These are phyloP conservation scores for Labroides dimidiatus DNA, from an alignment of 2,797 vertebrate genomes.

Conservation along the genomic window DNA sequence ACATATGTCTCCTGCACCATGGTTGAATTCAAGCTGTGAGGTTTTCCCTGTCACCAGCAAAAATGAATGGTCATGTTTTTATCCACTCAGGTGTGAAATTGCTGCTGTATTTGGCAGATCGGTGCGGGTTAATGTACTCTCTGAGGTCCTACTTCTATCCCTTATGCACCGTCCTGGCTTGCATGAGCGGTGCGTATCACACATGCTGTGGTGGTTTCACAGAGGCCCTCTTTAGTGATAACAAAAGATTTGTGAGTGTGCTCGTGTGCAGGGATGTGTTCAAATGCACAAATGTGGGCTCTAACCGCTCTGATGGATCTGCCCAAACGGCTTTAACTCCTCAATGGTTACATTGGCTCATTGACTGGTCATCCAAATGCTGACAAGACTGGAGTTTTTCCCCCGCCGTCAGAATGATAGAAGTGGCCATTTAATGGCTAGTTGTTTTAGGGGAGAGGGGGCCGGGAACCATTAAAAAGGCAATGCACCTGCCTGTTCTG, in stretches of 20 bases:
- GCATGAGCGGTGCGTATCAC: conserved; percentile 39
- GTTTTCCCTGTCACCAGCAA: conserved; percentile 67
- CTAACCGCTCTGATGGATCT: conserved; percentile 55
- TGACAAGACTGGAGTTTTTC: conserved; percentile 27
- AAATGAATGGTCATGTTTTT: conserved; percentile 82
- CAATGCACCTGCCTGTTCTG: conserved; percentile 59
- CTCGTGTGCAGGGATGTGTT: conserved; percentile 62
- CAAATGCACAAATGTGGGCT: conserved; percentile 36
- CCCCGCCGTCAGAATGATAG: conserved; percentile 36
- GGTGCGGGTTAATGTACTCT: conserved; percentile 78
- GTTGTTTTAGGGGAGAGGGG: conserved; percentile 52
- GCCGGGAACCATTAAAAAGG: conserved; percentile 43
- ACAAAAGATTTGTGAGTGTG: conserved; percentile 69
- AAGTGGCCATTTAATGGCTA: conserved; percentile 48
- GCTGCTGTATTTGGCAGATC: conserved; percentile 81
- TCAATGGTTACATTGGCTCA: conserved; percentile 47
- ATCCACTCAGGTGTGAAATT: conserved; percentile 83
- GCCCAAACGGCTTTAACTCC: conserved; percentile 49
- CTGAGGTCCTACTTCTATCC: conserved; percentile 56
- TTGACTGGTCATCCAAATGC: conserved; percentile 59
- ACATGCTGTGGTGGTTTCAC: conserved; percentile 54
- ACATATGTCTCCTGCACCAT: conserved; percentile 53
- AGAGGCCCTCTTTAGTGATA: conserved; percentile 62
- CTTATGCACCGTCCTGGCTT: conserved; percentile 31
- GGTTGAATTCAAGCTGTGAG: conserved; percentile 61